These are phyloP conservation scores for Bombyx mori DNA, from an alignment of 1,140 invertebrate species.

Conservation along the genomic window DNA sequence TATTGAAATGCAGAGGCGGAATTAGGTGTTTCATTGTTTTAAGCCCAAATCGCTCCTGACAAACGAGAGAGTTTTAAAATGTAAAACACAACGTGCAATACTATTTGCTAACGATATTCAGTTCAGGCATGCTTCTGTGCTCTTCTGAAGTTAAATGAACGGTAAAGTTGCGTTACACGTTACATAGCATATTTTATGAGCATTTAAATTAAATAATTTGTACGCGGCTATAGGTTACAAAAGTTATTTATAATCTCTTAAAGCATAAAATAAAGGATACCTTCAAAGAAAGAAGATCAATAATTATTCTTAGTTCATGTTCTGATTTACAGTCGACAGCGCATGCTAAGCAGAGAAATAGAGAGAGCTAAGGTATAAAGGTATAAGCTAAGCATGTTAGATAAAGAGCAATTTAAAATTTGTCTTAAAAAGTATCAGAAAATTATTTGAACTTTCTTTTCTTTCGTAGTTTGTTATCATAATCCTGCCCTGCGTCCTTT, in stretches of 20 bases:
- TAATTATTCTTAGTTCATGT: background rate
- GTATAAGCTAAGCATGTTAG: too few species aligned
- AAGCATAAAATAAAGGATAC: too few species aligned
- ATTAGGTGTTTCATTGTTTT: background rate
- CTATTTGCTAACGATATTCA: background rate
- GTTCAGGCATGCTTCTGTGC: background rate
- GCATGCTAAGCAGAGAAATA: too few species aligned
- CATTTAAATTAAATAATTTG: constrained; percentile 1
- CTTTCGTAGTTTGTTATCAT: background rate
- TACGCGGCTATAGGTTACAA: too few species aligned
- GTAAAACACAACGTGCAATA: background rate
- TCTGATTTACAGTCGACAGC: background rate
- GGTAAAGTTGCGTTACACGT: background rate
- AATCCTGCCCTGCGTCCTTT: constrained; percentile 1
- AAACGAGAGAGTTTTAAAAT: background rate
- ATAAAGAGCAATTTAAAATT: background rate
- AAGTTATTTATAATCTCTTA: too few species aligned
- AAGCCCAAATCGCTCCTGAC: too few species aligned
- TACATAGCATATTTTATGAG: background rate
- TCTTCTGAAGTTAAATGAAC: background rate
- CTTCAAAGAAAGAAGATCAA: background rate
- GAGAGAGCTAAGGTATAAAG: too few species aligned
- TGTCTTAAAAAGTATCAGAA: background rate
- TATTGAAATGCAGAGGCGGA: constrained; percentile 13
- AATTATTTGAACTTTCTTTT: background rate